Conservation (phyloP, 2,797 vertebrate species). For the Diplodus sargus region DNA sequence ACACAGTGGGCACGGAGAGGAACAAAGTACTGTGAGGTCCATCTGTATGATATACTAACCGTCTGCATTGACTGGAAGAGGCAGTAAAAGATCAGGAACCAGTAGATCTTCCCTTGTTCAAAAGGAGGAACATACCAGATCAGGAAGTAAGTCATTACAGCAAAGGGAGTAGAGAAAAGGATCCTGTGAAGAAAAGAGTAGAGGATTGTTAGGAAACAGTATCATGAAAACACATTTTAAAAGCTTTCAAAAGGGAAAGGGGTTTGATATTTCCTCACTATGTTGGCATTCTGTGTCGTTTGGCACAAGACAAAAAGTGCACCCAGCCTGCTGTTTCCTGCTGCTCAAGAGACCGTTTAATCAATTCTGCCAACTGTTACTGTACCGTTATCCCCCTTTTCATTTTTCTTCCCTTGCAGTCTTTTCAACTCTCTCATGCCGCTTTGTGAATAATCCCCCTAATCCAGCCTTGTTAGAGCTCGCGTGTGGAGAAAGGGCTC, state of each 20-base stretch:
- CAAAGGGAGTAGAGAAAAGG: conserved; percentile 91
- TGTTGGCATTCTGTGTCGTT: background rate
- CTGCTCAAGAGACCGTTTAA: conserved; percentile 3
- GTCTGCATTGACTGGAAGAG: conserved; percentile 95
- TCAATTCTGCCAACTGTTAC: conserved; percentile 32
- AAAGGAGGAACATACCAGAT: conserved; percentile 94
- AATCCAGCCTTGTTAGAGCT: conserved; percentile 59
- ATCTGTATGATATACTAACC: conserved; percentile 80
- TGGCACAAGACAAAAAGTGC: background rate
- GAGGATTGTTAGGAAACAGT: background rate
- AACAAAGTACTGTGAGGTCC: background rate
- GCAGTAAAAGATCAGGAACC: conserved; percentile 96
- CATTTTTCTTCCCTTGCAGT: conserved; percentile 16
- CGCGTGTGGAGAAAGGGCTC: conserved; percentile 50
- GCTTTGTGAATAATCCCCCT: conserved; percentile 68
- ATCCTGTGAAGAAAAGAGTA: conserved; percentile 84
- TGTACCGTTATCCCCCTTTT: conserved; percentile 34
- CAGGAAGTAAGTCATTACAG: conserved; percentile 90
- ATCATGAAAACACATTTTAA: background rate
- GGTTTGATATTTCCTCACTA: background rate
- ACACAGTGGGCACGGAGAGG: too few species aligned
- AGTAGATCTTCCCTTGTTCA: conserved; percentile 87
- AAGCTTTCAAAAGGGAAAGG: background rate
- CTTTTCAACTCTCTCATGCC: conserved; percentile 33
- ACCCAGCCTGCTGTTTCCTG: background rate